These are phyloP conservation scores for Papilio protenor DNA, from an alignment of 2,888 invertebrate genomes.

Conservation along the genomic window DNA sequence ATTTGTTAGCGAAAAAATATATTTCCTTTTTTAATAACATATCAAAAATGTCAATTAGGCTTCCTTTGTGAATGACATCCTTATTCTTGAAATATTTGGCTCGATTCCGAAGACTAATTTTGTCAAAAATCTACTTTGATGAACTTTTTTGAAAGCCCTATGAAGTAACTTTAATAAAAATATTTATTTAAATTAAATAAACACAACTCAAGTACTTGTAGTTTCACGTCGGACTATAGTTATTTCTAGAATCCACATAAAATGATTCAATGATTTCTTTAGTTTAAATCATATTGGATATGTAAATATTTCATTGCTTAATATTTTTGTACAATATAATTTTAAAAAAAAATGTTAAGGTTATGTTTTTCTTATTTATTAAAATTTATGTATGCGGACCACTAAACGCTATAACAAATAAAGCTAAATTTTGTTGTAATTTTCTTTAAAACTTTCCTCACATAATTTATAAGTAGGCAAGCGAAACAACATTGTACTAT, in stretches of 20 bases:
- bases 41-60: conserved; percentile 2
- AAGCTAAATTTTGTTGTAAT: conserved; percentile 34
- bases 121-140: not conserved
- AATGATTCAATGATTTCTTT: not conserved
- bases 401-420: conserved; percentile 40
- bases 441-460: conserved; percentile 1
- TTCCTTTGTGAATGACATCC: not conserved
- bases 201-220: not conserved
- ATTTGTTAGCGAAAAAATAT: not conserved
- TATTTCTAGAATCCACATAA: not conserved
- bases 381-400: conserved; percentile 40
- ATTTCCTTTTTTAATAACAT: not conserved
- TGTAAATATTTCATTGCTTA: not conserved
- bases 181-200: conserved; percentile 3
- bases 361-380: not conserved
- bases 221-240: not conserved
- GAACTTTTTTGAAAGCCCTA: not conserved
- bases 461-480: not conserved
- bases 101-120: not conserved
- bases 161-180: not conserved
- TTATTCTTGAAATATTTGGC: not conserved
- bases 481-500: not conserved
- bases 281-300: not conserved
- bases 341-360: not conserved
- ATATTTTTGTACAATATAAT: not conserved